phyloP scores from a whole-genome alignment of 2,797 vertebrate species.

The Halcyon smyrnensis region DNA sequence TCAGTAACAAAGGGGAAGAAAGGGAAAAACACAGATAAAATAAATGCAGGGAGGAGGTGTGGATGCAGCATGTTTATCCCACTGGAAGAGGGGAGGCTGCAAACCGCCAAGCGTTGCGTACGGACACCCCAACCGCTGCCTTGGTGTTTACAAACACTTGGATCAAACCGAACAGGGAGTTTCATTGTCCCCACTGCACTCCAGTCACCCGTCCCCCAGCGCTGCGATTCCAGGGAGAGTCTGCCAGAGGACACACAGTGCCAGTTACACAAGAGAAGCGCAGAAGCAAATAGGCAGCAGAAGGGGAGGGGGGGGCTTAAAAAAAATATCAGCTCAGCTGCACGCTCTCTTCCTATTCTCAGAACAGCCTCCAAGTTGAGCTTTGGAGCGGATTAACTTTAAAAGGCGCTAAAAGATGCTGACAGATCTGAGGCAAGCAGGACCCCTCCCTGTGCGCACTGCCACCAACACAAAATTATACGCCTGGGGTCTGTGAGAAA shows the following conservation, averaged over 20 bases:
- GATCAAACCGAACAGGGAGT: conserved; percentile 39
- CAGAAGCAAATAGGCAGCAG: conserved; percentile 21
- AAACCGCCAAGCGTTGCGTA: not conserved
- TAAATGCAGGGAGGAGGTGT: not conserved
- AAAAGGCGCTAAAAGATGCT: not conserved
- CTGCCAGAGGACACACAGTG: conserved; percentile 67
- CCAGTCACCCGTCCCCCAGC: not conserved
- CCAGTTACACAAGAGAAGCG: conserved; percentile 60
- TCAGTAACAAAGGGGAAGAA: conserved; percentile 25
- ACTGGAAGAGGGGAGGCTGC: not conserved
- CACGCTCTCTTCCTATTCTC: not conserved
- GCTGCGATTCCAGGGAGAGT: not conserved
- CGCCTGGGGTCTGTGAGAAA: not conserved
- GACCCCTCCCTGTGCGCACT: not conserved
- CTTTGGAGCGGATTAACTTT: not conserved
- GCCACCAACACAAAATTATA: not conserved
- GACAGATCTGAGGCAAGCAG: not conserved
- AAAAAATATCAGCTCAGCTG: not conserved
- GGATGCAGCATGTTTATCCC: not conserved
- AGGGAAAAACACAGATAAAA: not conserved
- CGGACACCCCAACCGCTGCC: not conserved
- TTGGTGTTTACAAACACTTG: conserved; percentile 49
- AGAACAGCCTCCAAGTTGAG: not conserved
- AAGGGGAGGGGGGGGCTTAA: not conserved
- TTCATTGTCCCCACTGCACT: conserved; percentile 51